A percentile compares a stretch with the other conserved stretches of the same genome.
Evolutionary conservation across 2,888 invertebrate genomes (phyloP).

Genomic region (Alsophila aescularia): DNA sequence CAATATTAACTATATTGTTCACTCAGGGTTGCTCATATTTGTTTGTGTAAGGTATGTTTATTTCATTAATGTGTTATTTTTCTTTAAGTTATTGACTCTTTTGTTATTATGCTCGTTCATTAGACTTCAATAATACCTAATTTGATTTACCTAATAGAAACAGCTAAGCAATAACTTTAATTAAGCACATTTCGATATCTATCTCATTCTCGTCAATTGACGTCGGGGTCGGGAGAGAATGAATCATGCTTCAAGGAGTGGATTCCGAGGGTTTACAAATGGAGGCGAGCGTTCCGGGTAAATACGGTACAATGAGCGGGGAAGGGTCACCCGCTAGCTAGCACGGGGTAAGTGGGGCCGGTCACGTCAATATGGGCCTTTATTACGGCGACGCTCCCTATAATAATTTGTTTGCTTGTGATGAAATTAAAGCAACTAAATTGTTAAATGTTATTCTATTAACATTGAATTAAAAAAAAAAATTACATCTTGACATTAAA

Average conservation of each 20-base stretch:
- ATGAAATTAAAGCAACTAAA: conserved; percentile 47
- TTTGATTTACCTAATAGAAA: conserved; percentile 1
- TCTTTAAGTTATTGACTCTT: conserved; percentile 4
- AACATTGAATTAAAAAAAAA: background rate
- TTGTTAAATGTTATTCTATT: conserved; percentile 16
- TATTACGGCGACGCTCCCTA: conserved; percentile 73
- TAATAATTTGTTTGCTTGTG: conserved; percentile 73
- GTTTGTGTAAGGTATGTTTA: background rate
- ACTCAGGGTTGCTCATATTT: background rate
- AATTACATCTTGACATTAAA: background rate
- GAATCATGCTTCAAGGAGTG: conserved; percentile 82
- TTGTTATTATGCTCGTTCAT: conserved; percentile 10
- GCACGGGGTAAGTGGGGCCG: conserved; percentile 80
- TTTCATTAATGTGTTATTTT: background rate
- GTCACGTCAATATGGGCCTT: conserved; percentile 81
- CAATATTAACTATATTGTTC: conserved; percentile 7
- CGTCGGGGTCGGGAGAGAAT: conserved; percentile 69
- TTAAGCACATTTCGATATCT: conserved; percentile 56
- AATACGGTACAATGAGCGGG: conserved; percentile 80
- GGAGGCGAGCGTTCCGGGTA: conserved; percentile 80
- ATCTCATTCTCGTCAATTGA: conserved; percentile 72
- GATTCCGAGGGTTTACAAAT: conserved; percentile 82
- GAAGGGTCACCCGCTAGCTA: conserved; percentile 74
- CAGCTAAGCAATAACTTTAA: conserved; percentile 43
- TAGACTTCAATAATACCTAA: conserved; percentile 18